Base-by-base conservation (phyloP, 1,140 invertebrate genomes). In the Philotrypesis tridentata region DNA sequence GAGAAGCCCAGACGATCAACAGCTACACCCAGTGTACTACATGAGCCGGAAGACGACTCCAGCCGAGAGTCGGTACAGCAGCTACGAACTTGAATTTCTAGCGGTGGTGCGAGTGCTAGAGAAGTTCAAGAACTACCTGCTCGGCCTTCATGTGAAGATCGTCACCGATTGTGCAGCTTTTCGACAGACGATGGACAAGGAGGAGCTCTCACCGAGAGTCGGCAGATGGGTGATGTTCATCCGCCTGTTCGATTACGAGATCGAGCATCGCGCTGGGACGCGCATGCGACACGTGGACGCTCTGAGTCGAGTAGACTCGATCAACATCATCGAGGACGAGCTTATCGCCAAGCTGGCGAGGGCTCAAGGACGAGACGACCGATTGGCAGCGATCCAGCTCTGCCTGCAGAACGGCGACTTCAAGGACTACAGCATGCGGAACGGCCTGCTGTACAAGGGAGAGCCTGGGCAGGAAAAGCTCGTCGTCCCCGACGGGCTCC, bases 121-220 rank as follows among this genome's bases (percentile, higher is more conserved):
- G 48, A 80, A 82, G 55, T 88, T 87, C 79, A 67, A 86, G 8
- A 80, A 87, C 8, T 91, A 91, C 80, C 67, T 91, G 23, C 63
- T 86, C 1, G 88, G 88, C 0, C 81, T 87, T 33, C 31, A 74
- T 14, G 91, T 91, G 75, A 91, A 83, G 80, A 80, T 91, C 8
- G 73, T 90, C 0, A 91, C 89, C 0, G 90, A 91, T 82, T 92
- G 89, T 83, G 77, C 84, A 21, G 87, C 90, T 4, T 76, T 91
- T 4, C 2, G 31, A 48, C 37, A 48, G 23, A 60, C 40, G 3
- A 55, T 74, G 40, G n/a, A 74, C 6, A 55, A 29, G 17, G 14
- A 25, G 23, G 43, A 60, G 2, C 25, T 74, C 7, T 7, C 40
- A 60, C 70, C 70, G 4, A 37, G 31, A n/a, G n/a, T n/a, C n/a